Conservation (phyloP, 1,140 invertebrate species). For the Pseudobourletiella spinata region DNA sequence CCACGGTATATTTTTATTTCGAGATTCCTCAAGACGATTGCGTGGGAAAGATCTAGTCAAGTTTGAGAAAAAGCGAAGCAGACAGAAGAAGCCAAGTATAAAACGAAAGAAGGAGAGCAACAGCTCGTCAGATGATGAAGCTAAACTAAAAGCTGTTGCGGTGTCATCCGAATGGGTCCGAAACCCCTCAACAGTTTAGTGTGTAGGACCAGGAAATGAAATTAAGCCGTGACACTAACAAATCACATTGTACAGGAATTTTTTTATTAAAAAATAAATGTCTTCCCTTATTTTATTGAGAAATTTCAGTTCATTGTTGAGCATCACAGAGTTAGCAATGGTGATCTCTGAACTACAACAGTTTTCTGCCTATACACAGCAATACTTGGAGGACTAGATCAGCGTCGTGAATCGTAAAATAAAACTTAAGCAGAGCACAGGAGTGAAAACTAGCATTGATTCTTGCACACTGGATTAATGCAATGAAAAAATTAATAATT, state of each 20-base stretch:
- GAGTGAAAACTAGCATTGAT: no score
- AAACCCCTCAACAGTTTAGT: slow-evolving; percentile 2
- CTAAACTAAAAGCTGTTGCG: slow-evolving; percentile 22
- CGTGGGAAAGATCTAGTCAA: slow-evolving; percentile 7
- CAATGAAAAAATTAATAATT: no score
- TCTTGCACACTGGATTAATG: no score
- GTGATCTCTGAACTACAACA: no score
- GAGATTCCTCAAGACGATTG: slow-evolving; percentile 1
- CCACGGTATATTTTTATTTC: slow-evolving; percentile 29
- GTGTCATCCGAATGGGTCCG: slow-evolving; percentile 26
- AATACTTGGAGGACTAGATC: no score
- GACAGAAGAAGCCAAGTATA: background rate
- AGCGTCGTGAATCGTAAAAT: no score
- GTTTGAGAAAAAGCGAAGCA: background rate
- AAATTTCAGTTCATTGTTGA: background rate
- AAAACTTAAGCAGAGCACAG: no score
- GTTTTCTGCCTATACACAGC: no score
- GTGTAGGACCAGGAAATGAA: background rate
- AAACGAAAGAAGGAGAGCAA: background rate
- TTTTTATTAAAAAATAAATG: background rate
- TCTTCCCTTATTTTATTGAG: background rate
- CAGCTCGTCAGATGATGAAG: slow-evolving; percentile 15
- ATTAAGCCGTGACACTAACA: background rate
- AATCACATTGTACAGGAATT: background rate
- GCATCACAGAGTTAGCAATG: background rate